Evolutionary conservation across 2,888 invertebrate species (phyloP).

Genomic region (Reticulitermes lucifugus): DNA sequence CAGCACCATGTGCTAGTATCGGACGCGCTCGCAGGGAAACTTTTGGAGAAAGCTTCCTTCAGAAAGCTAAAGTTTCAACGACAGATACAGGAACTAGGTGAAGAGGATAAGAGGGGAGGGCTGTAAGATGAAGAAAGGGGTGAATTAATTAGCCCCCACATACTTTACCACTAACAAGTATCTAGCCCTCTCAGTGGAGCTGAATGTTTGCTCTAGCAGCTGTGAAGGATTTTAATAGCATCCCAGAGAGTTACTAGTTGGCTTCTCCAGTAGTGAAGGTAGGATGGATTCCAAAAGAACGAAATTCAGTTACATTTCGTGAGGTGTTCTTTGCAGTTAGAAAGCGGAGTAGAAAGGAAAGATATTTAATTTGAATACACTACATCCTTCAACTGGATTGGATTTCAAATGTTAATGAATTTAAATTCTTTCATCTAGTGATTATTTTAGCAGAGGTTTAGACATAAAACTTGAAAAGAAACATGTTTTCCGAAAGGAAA

Average conservation of each 20-base stretch:
- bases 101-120: background rate
- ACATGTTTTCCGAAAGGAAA: too few species aligned
- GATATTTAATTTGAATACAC: background rate
- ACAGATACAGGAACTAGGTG: constrained; percentile 24
- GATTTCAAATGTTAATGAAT: background rate
- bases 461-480: background rate
- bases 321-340: background rate
- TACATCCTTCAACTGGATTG: background rate
- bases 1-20: background rate
- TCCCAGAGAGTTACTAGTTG: constrained; percentile 10
- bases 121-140: constrained; percentile 15
- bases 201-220: constrained; percentile 25
- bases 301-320: background rate
- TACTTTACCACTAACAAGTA: constrained; percentile 27
- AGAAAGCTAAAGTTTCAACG: constrained; percentile 15
- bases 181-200: constrained; percentile 13
- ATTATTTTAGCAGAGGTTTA: background rate
- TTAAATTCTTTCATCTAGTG: background rate
- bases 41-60: background rate
- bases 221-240: constrained; percentile 28
- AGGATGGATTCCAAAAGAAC: background rate
- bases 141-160: constrained; percentile 33
- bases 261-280: background rate
- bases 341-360: background rate
- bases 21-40: background rate